phyloP scores from a whole-genome alignment of 2,113 vertebrate genomes.

The Columbina picui region DNA sequence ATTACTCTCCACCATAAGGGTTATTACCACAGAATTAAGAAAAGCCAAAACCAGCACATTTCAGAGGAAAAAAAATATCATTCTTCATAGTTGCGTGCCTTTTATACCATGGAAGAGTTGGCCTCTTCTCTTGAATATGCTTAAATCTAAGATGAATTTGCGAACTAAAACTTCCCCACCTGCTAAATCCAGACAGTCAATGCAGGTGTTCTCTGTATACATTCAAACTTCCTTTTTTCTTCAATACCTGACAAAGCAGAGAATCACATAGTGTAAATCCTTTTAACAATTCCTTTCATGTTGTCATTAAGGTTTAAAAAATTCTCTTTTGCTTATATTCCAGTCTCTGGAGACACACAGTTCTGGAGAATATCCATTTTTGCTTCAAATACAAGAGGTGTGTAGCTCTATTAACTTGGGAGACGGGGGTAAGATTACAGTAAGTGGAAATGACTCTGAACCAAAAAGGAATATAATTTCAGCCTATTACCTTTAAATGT shows the following conservation, averaged over 20 bases:
- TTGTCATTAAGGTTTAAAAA: not conserved
- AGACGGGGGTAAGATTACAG: not conserved
- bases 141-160: not conserved
- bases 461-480: not conserved
- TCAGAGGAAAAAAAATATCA: not conserved
- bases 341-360: not conserved
- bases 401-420: not conserved
- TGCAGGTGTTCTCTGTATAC: not conserved
- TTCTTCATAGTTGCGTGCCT: not conserved
- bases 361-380: not conserved
- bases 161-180: not conserved
- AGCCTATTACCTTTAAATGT: not conserved
- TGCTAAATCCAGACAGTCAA: not conserved
- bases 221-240: not conserved
- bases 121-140: not conserved
- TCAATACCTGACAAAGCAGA: not conserved
- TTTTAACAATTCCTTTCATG: not conserved
- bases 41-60: not conserved
- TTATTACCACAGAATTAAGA: conserved; percentile 1
- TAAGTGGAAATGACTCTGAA: not conserved
- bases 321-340: not conserved
- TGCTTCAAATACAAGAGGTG: not conserved
- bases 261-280: not conserved
- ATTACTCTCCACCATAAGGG: not conserved
- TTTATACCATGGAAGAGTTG: not conserved